Base-by-base conservation (phyloP, 2,797 vertebrate genomes). In the Myotis daubentonii region DNA sequence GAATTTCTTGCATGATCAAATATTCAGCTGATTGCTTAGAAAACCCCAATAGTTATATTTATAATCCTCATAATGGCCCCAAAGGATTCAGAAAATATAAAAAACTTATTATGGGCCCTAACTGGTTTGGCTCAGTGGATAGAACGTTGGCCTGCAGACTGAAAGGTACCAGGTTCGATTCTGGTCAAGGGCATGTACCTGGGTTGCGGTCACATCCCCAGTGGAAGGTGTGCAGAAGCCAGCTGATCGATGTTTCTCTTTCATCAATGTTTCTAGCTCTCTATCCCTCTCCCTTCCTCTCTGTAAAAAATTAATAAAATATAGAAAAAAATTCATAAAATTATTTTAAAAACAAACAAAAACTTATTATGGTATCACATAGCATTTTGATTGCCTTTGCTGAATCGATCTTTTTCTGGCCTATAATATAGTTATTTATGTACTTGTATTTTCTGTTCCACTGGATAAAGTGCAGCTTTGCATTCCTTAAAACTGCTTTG, bases 1-100 rank as follows among this genome's bases (percentile, higher is more conserved):
- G 33, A 72, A 66, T 76, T 76, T 82, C 28, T 85, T 87, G 79
- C 60, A 79, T 70, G 36, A 87, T 89, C 22, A 92, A 89, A 87
- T 83, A 86, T 25, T 87, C 38, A 44, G n/a, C 15, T 68, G 28
- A 55, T 33, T 62, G 55, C 70, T 82, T 89, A 70, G 23, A 87
- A 91, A 84, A 55, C 10, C 10, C 53, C 44, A 60, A 57, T n/a
- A 84, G 13, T 55, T 81, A 81, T 25, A 74, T 87, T 87, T 92
- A 68, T 82, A 66, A 62, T 65, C 51, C 2, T 76, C 30, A 49
- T 74, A 75, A 83, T 86, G 78, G 65, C 8, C 6, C 51, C 66
- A 68, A 92, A 72, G 7, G 17, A 75, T 44, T 91, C 49, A 71
- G 20, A 84, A 83, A 79, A 19, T 68, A 41, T 62, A 55, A 70